Percentiles rank a stretch among this genome's conserved stretches.
These are phyloP conservation scores for Catostylus mosaicus DNA, from an alignment of 30 jellyfish, hydroid and myxozoan species.

Conservation along the genomic window DNA sequence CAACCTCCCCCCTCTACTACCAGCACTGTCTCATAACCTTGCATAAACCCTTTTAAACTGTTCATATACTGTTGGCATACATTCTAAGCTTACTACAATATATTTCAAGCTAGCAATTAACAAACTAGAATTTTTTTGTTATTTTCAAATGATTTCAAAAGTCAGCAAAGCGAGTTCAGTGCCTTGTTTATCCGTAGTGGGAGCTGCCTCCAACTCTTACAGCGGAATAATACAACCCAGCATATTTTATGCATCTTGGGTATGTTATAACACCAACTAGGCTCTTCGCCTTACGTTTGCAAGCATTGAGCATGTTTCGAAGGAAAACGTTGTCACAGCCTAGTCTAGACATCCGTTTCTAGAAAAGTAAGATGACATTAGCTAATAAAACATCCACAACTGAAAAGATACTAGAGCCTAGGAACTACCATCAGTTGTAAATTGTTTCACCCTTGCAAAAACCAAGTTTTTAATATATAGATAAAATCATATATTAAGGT, in stretches of 20 bases:
- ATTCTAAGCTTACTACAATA: no score
- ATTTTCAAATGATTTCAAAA: not conserved
- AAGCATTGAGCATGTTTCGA: constrained; percentile 8
- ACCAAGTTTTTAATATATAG: no score
- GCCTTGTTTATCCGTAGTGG: constrained; percentile 12
- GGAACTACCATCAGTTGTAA: not conserved
- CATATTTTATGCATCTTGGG: constrained; percentile 10
- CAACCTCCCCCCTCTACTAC: no score
- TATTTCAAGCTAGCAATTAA: no score
- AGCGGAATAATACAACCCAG: constrained; percentile 18
- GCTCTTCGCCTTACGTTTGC: constrained; percentile 30
- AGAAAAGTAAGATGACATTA: not conserved
- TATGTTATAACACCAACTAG: constrained; percentile 16
- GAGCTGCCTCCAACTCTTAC: constrained; percentile 32
- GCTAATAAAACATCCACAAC: not conserved
- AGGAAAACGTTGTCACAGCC: constrained; percentile 38
- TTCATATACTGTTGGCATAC: no score
- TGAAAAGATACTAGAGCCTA: not conserved
- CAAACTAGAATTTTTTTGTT: no score
- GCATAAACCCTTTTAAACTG: no score
- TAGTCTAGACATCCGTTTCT: constrained; percentile 37
- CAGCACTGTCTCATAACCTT: no score
- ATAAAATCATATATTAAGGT: no score
- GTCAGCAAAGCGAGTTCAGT: not conserved
- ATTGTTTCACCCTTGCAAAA: no score